Percentiles rank a stretch among this genome's conserved stretches.
These are phyloP conservation scores for Gallinago media DNA, from an alignment of 2,113 vertebrate genomes.

Conservation along the genomic window DNA sequence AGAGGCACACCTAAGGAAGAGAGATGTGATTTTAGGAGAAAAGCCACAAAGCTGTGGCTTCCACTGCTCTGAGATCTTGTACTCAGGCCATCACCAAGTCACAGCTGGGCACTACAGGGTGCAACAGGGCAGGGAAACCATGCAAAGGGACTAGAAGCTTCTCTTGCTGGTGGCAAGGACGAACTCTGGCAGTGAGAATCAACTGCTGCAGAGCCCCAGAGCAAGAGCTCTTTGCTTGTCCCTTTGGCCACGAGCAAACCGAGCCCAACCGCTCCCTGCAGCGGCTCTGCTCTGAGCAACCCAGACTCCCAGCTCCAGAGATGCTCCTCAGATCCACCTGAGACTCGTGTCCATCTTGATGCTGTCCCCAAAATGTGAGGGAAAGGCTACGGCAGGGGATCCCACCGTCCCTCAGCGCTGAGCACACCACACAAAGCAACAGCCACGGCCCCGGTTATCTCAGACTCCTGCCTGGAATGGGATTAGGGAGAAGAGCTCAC, in stretches of 20 bases:
- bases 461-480: neutral
- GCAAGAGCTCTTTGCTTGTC: neutral
- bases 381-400: neutral
- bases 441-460: fast-evolving
- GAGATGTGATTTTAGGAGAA: conserved; percentile 5
- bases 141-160: neutral
- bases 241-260: neutral
- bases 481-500: neutral
- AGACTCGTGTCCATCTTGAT: fast-evolving
- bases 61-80: neutral
- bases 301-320: neutral
- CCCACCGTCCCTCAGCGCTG: fast-evolving
- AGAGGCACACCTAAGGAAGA: conserved; percentile 24
- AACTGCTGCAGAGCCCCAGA: neutral
- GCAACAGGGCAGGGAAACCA: neutral
- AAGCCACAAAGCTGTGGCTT: conserved; percentile 35
- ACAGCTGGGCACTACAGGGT: neutral
- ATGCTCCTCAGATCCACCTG: fast-evolving
- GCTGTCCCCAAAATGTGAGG: neutral
- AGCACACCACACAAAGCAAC: fast-evolving
- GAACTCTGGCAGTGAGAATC: neutral
- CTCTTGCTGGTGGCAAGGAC: conserved; percentile 30
- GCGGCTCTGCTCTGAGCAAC: neutral
- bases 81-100: neutral
- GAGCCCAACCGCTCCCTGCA: neutral